These are phyloP conservation scores for Odobenus rosmarus DNA, from an alignment of 2,113 vertebrate species.

Conservation along the genomic window DNA sequence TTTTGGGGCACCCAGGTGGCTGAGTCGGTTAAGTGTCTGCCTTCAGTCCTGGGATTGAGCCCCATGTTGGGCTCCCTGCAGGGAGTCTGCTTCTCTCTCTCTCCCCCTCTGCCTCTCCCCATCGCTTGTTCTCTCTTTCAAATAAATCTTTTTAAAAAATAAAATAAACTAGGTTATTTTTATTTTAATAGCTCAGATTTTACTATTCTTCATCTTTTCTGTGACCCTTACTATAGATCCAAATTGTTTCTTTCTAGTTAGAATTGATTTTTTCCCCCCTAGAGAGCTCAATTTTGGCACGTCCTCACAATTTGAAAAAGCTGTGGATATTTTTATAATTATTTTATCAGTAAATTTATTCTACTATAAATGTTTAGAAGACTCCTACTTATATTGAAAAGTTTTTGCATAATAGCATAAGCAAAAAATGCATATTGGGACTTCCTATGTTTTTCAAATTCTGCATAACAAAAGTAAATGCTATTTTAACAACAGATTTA, in stretches of 20 bases:
- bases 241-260: slow-evolving; percentile 30
- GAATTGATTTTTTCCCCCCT: not conserved
- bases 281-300: not conserved
- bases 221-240: not conserved
- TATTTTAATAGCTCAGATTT: slow-evolving; percentile 14
- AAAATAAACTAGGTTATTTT: not conserved
- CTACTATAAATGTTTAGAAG: not conserved
- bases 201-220: not conserved
- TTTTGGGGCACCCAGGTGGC: not conserved
- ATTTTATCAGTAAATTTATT: slow-evolving; percentile 47
- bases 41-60: not conserved
- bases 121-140: not conserved
- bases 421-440: not conserved
- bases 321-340: not conserved
- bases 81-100: not conserved
- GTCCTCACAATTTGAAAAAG: not conserved
- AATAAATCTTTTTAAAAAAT: not conserved
- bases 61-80: too few species aligned
- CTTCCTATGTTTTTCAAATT: not conserved
- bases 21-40: not conserved
- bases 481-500: not conserved
- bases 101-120: not conserved
- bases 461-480: not conserved
- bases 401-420: not conserved
- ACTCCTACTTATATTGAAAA: not conserved